Conservation (phyloP, 2,797 vertebrate species). For the Mycteria americana region DNA sequence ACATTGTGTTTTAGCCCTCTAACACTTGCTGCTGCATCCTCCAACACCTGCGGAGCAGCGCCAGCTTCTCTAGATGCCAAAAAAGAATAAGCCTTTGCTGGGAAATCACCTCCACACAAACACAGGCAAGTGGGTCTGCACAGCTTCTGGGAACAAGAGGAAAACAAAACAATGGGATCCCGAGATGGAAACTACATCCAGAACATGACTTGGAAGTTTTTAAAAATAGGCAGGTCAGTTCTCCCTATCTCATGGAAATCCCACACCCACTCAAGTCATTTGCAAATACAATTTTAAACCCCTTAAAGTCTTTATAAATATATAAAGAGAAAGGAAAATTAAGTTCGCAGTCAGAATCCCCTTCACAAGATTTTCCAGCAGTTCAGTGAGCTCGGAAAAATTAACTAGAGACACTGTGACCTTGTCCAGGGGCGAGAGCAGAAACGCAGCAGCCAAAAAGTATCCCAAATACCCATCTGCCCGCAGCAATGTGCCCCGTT, state of each 20-base stretch:
- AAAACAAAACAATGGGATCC: background rate
- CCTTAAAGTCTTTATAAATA: background rate
- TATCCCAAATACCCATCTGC: background rate
- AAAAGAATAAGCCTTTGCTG: background rate
- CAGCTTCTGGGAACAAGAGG: background rate
- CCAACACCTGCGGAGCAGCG: background rate
- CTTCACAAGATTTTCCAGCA: background rate
- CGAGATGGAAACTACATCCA: accelerated
- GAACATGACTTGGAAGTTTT: background rate
- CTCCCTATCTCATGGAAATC: background rate
- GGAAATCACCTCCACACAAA: background rate
- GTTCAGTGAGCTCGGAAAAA: background rate
- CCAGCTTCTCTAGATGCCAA: background rate
- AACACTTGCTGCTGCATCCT: slow-evolving; percentile 34
- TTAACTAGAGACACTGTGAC: background rate
- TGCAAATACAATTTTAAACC: background rate
- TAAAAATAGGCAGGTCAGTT: background rate
- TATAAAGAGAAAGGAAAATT: background rate
- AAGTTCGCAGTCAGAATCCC: background rate
- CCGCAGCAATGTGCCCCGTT: background rate
- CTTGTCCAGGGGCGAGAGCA: background rate
- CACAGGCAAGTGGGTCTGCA: accelerated
- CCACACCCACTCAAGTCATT: background rate
- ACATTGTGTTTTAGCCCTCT: slow-evolving; percentile 42
- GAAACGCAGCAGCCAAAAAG: background rate